Percentiles rank a stretch among this genome's conserved stretches.
These are phyloP conservation scores for Allygus modestus DNA, from an alignment of 2,888 invertebrate genomes.

Conservation along the genomic window DNA sequence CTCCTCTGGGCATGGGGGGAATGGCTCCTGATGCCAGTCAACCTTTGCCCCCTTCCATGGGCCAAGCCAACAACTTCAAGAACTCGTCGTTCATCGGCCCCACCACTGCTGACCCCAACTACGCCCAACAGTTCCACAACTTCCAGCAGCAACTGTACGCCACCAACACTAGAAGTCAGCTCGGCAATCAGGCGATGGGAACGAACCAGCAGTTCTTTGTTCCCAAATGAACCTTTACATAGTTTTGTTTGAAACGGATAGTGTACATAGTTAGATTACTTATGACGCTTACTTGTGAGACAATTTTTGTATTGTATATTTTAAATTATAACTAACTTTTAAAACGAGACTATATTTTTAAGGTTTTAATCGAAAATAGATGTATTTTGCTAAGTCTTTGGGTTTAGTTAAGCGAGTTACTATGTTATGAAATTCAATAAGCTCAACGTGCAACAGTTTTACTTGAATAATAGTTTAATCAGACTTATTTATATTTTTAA, in stretches of 20 bases:
- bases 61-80: constrained; percentile 83
- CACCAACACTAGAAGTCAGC: constrained; percentile 84
- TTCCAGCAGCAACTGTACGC: constrained; percentile 97
- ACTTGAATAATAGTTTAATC: background rate
- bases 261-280: constrained; percentile 54
- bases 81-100: constrained; percentile 88
- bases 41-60: constrained; percentile 88
- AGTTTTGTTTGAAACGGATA: constrained; percentile 40
- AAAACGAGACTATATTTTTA: constrained; percentile 56
- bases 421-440: constrained; percentile 27
- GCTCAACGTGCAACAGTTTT: constrained; percentile 27
- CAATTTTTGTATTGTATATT: constrained; percentile 54
- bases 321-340: constrained; percentile 48
- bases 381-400: constrained; percentile 54
- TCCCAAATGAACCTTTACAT: constrained; percentile 72
- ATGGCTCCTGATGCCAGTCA: constrained; percentile 79
- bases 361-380: constrained; percentile 51
- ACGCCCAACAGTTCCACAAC: constrained; percentile 96
- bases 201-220: constrained; percentile 76
- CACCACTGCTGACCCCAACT: constrained; percentile 92
- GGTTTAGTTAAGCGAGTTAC: constrained; percentile 50
- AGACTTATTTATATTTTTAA: background rate
- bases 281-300: constrained; percentile 58
- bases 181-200: constrained; percentile 68
- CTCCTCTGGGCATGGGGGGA: constrained; percentile 74